Evolutionary conservation across 2,113 vertebrate species (phyloP), one percentile per base, ranked within the genome.

Genomic region (Clupea harengus): DNA sequence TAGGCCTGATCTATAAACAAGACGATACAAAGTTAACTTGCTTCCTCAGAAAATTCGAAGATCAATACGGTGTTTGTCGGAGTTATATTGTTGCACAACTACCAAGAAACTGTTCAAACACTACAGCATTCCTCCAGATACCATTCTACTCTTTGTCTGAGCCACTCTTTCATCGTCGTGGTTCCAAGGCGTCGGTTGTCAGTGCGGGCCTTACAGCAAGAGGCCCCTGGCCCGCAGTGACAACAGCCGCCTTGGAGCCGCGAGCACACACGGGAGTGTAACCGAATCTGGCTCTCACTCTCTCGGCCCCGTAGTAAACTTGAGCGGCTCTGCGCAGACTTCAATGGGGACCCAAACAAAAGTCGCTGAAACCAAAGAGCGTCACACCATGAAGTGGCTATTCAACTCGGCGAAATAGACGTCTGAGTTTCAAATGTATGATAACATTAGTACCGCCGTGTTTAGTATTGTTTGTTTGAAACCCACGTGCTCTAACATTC

Each of bases 321-420:
- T 78, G 72, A 78, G 72, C 72, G 72, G 72, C 72, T 78, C 72
- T 39, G 72, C 32, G 72, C 72, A 78, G 72, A 78, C 72, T 78
- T 78, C 72, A 78, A 78, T 78, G 72, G 72, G 28, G 72, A 78
- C 72, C 72, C 72, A 78, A 78, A 78, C 72, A 78, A 78, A 78
- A 78, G 72, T 78, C 72, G 72, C 72, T 78, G 72, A 78, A 78
- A 78, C 72, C 72, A 78, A 78, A 78, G 72, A 78, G 72, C 72
- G 72, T 39, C 39, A 78, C 72, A 78, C 72, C 72, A 78, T 78
- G 72, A 78, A 78, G 72, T 28, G 72, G 10, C 72, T 78, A 78
- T 78, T 78, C 72, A 78, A 78, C 72, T 78, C 72, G 1, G 32
- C 25, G 72, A 60, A 60, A 60, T 60, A 60, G 18, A 60, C 28